Evolutionary conservation across 2,113 vertebrate genomes (phyloP).

Genomic region (Menura novaehollandiae): DNA sequence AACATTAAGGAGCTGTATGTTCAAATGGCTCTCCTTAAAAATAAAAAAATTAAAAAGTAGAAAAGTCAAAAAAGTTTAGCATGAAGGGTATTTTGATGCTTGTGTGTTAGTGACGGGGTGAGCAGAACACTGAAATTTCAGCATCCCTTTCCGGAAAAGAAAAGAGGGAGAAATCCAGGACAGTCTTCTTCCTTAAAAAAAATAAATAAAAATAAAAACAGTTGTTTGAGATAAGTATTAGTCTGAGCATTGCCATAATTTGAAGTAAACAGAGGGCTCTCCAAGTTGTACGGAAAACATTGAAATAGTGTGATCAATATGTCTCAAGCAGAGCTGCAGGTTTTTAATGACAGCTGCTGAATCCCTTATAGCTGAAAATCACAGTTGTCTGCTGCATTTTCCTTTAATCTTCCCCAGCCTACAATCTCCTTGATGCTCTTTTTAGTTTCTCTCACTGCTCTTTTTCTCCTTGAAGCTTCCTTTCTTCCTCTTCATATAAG

Average conservation of each 20-base stretch:
- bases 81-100: background rate
- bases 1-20: background rate
- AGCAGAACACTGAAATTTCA: background rate
- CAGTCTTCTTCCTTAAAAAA: background rate
- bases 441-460: background rate
- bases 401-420: slow-evolving; percentile 26
- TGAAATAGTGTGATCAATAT: background rate
- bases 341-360: slow-evolving; percentile 37
- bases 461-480: background rate
- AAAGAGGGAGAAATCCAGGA: background rate
- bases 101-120: background rate
- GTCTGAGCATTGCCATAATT: background rate
- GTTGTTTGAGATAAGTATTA: background rate
- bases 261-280: background rate
- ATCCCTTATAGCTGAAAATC: slow-evolving; percentile 25
- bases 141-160: background rate
- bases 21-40: background rate
- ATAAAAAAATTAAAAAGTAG: fast-evolving
- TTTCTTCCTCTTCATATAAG: background rate
- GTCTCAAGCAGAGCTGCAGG: background rate
- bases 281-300: background rate
- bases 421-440: background rate
- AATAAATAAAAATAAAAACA: background rate
- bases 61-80: background rate
- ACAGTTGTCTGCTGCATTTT: background rate